Evolutionary conservation across 2,113 vertebrate species (phyloP).

Genomic region (Microtus ochrogaster): DNA sequence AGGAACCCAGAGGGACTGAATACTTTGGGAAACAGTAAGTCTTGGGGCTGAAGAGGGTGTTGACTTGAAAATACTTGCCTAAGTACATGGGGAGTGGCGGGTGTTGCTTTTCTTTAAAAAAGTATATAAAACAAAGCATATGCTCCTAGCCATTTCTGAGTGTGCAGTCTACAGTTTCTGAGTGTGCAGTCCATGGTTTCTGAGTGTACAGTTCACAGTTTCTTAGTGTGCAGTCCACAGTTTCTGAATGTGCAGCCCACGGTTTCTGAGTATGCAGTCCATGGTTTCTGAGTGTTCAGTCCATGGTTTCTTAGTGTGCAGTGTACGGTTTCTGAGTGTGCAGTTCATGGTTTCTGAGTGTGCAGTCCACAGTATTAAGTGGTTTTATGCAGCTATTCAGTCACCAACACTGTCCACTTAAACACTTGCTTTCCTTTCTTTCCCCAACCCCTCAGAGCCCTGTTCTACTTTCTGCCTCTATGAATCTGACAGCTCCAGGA

Average conservation of each 20-base stretch:
- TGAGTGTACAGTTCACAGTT: too few species aligned
- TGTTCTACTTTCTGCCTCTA: not conserved
- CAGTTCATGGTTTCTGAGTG: fast-evolving
- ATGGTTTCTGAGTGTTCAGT: too few species aligned
- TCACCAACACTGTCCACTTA: not conserved
- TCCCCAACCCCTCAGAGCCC: not conserved
- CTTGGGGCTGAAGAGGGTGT: not conserved
- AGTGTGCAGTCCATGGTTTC: too few species aligned
- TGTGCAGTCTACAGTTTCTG: too few species aligned
- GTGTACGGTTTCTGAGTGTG: fast-evolving
- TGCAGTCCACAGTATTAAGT: fast-evolving
- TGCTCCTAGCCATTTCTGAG: not conserved
- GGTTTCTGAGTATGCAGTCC: too few species aligned
- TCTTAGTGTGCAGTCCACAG: too few species aligned
- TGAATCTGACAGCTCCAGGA: not conserved
- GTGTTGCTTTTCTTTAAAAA: not conserved
- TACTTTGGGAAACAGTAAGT: too few species aligned
- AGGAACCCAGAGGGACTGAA: not conserved
- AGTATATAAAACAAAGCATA: too few species aligned
- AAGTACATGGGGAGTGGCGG: not conserved
- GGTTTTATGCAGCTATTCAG: fast-evolving
- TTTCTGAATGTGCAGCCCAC: fast-evolving
- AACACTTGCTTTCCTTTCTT: fast-evolving
- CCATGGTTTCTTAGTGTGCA: too few species aligned
- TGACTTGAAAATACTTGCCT: not conserved